A percentile compares a stretch with the other conserved stretches of the same genome.
Conservation (phyloP, 2,113 vertebrate species). For the Alethe diademata region DNA sequence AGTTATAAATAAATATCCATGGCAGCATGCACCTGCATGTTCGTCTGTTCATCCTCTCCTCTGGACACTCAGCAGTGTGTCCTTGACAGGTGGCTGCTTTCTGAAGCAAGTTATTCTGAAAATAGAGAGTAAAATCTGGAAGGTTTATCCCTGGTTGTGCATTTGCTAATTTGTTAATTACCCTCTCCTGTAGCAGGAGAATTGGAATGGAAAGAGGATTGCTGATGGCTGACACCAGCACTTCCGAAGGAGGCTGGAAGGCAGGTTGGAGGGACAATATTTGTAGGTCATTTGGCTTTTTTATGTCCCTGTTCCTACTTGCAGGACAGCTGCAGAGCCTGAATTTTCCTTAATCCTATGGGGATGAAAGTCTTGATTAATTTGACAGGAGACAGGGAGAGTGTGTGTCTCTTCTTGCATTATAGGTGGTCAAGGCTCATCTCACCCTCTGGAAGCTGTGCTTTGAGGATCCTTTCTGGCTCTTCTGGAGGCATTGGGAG, state of each 20-base stretch:
- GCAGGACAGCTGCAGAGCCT: background rate
- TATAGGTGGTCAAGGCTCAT: background rate
- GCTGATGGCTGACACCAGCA: background rate
- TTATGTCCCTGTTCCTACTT: background rate
- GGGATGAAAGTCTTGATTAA: background rate
- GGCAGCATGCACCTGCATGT: background rate
- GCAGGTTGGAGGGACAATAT: background rate
- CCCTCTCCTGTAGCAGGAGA: background rate
- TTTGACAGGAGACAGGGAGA: background rate
- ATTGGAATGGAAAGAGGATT: background rate
- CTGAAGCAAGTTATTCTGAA: background rate
- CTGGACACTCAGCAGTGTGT: background rate
- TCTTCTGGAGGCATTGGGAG: background rate
- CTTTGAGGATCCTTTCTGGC: background rate
- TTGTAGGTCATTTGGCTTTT: background rate
- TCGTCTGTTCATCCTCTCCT: background rate
- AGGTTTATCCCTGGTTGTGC: background rate
- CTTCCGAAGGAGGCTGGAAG: background rate
- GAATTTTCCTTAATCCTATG: background rate
- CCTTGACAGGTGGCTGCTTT: background rate
- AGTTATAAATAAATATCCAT: slow-evolving; percentile 10
- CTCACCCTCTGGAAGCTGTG: background rate
- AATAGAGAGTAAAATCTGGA: background rate
- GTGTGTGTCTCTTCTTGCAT: background rate
- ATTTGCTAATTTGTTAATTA: background rate